Conservation (phyloP, 2,797 vertebrate genomes). For the Darevskia mixta region DNA sequence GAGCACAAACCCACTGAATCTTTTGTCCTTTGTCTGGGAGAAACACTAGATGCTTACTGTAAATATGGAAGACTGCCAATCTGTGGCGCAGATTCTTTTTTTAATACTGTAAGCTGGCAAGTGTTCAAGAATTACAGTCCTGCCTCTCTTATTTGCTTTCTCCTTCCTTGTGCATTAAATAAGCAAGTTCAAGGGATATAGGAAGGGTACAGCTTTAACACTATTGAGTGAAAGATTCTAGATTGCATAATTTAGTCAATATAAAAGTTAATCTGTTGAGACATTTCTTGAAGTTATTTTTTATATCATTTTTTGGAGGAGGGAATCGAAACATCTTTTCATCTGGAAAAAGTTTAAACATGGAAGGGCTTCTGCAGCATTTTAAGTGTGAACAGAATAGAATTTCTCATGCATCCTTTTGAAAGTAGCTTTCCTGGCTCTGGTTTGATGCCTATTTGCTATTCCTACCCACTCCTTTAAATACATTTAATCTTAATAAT, state of each 20-base stretch:
- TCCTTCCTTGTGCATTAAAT: constrained; percentile 73
- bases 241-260: constrained; percentile 51
- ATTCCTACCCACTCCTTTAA: constrained; percentile 45
- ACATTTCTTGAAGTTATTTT: constrained; percentile 69
- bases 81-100: constrained; percentile 84
- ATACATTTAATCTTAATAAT: constrained; percentile 62
- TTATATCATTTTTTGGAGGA: constrained; percentile 33
- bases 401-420: constrained; percentile 46
- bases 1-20: constrained; percentile 72
- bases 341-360: constrained; percentile 72
- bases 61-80: constrained; percentile 84
- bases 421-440: constrained; percentile 51
- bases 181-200: constrained; percentile 68
- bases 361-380: constrained; percentile 63
- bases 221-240: constrained; percentile 57
- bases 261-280: neutral
- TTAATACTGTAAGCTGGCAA: constrained; percentile 90
- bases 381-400: constrained; percentile 59
- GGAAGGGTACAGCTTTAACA: constrained; percentile 65
- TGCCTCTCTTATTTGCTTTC: constrained; percentile 83
- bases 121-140: constrained; percentile 82
- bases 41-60: constrained; percentile 85
- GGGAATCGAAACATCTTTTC: constrained; percentile 68
- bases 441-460: constrained; percentile 53
- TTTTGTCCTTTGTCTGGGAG: constrained; percentile 83